A percentile compares a stretch with the other conserved stretches of the same genome.
Conservation (phyloP, 2,888 invertebrate genomes). For the Nomada lathburiana region DNA sequence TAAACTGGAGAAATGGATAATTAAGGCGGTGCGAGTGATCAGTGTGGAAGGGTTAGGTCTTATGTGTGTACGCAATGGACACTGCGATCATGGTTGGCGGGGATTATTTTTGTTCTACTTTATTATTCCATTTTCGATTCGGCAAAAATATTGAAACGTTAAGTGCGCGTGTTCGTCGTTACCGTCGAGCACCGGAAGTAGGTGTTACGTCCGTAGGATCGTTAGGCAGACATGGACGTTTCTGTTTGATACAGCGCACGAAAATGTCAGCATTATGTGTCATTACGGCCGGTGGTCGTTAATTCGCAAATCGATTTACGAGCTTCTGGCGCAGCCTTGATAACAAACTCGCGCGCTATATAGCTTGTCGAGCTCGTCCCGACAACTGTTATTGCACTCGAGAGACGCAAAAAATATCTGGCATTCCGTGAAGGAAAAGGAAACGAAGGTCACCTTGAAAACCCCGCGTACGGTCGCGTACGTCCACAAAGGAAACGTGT, state of each 20-base stretch:
- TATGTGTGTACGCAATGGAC: neutral
- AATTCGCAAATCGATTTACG: constrained; percentile 62
- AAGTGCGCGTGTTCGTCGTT: neutral
- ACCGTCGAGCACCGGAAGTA: neutral
- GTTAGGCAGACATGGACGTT: constrained; percentile 5
- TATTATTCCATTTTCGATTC: neutral
- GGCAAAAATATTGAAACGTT: constrained; percentile 8
- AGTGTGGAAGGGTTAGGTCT: constrained; percentile 8
- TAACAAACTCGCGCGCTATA: constrained; percentile 27
- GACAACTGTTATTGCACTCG: constrained; percentile 41
- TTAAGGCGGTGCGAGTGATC: constrained; percentile 22
- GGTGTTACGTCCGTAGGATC: neutral
- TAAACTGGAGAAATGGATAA: constrained; percentile 50
- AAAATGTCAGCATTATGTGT: constrained; percentile 24
- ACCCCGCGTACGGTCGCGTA: neutral
- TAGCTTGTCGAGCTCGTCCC: constrained; percentile 20
- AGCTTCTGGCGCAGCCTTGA: constrained; percentile 45
- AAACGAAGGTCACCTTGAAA: constrained; percentile 47
- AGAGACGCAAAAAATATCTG: constrained; percentile 18
- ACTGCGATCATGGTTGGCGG: neutral
- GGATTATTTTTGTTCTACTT: neutral
- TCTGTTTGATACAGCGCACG: constrained; percentile 5
- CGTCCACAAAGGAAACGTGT: constrained; percentile 4
- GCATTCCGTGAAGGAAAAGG: constrained; percentile 43
- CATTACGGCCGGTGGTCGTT: constrained; percentile 55